Evolutionary conservation across 2,888 invertebrate genomes (phyloP).

Genomic region (Bimastos eiseni): DNA sequence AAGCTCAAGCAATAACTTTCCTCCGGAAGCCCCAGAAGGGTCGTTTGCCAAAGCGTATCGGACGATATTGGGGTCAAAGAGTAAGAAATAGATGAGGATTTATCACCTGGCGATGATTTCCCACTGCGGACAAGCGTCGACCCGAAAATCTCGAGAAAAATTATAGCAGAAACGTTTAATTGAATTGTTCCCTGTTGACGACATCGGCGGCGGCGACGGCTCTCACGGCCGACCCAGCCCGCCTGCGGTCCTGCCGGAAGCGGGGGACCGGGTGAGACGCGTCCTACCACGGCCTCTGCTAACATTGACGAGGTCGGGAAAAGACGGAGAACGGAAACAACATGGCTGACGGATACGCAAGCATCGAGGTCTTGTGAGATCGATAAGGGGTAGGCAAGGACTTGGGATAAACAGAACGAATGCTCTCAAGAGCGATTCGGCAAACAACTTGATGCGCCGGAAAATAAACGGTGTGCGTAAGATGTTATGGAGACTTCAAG

Average conservation of each 20-base stretch:
- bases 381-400: neutral
- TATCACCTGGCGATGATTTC: neutral
- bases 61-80: slow-evolving; percentile 1
- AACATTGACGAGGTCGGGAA: neutral
- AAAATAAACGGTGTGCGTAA: neutral
- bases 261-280: neutral
- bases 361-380: neutral
- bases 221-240: too few relatives aligned
- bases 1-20: neutral
- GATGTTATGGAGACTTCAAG: neutral
- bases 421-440: neutral
- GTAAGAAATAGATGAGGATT: neutral
- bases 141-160: neutral
- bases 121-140: slow-evolving; percentile 13
- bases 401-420: neutral
- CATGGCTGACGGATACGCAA: neutral
- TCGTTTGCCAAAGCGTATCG: neutral
- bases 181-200: neutral
- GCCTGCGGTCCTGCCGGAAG: neutral
- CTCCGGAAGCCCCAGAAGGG: neutral
- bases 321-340: neutral
- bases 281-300: neutral
- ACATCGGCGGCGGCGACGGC: neutral
- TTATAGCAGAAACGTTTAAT: neutral
- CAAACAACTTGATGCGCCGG: neutral